These are phyloP conservation scores for Salvelinus namaycush DNA, from an alignment of 2,113 vertebrate species.

Conservation along the genomic window DNA sequence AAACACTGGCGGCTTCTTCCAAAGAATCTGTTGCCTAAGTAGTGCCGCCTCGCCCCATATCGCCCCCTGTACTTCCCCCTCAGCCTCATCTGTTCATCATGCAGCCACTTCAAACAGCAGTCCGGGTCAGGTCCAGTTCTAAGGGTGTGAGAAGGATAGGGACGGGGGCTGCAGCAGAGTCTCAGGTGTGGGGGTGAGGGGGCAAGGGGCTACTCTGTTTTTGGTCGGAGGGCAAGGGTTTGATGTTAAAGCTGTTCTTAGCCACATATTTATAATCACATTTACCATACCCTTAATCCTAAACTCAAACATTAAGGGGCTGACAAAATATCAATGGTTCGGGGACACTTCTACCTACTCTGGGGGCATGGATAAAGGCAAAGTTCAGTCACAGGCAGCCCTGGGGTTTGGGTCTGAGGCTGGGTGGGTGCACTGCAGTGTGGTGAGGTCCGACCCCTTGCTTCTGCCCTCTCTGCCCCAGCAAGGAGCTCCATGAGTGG, in stretches of 20 bases:
- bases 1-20: conserved; percentile 43
- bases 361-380: conserved; percentile 12
- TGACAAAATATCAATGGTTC: background rate
- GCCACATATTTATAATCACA: background rate
- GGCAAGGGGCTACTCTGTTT: conserved; percentile 18
- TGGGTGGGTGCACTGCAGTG: conserved; percentile 50
- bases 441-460: conserved; percentile 47
- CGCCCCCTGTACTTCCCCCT: conserved; percentile 25
- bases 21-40: conserved; percentile 41
- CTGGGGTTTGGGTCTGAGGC: conserved; percentile 18
- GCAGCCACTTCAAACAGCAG: conserved; percentile 48
- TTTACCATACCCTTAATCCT: background rate
- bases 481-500: conserved; percentile 70
- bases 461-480: conserved; percentile 53
- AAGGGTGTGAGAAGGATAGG: conserved; percentile 24
- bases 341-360: background rate
- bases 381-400: conserved; percentile 22
- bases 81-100: conserved; percentile 33
- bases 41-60: conserved; percentile 46
- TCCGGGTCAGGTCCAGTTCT: conserved; percentile 41
- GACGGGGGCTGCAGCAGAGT: background rate
- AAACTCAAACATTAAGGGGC: background rate
- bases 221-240: conserved; percentile 13
- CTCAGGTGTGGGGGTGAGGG: background rate
- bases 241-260: background rate